Evolutionary conservation across 2,113 vertebrate genomes (phyloP).

Genomic region (Rhynchomys soricoides): DNA sequence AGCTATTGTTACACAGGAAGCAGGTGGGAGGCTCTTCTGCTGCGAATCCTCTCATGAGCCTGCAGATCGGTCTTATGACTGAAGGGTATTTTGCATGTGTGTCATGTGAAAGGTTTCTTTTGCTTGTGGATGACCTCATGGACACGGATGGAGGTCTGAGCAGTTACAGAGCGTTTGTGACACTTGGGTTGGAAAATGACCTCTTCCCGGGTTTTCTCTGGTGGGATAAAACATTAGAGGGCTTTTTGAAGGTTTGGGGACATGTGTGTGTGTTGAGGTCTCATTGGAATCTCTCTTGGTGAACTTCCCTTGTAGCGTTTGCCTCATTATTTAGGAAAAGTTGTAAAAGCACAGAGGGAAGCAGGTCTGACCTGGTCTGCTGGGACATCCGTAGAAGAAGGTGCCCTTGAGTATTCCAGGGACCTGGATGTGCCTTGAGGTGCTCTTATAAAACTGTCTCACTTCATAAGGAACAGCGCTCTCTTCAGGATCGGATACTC

Average conservation of each 20-base stretch:
- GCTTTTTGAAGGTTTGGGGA: not conserved
- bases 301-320: not conserved
- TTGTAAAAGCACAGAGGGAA: not conserved
- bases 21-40: not conserved
- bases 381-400: not conserved
- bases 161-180: conserved; percentile 25
- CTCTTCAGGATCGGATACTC: not conserved
- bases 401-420: not conserved
- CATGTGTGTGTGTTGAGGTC: not conserved
- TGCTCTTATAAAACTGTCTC: not conserved
- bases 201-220: conserved; percentile 49
- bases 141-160: not conserved
- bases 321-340: not conserved
- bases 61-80: conserved; percentile 1
- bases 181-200: not conserved
- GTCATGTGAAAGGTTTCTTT: not conserved
- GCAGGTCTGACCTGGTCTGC: no score
- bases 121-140: not conserved
- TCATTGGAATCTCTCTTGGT: accelerated
- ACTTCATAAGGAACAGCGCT: not conserved
- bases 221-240: not conserved
- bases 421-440: not conserved
- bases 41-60: conserved; percentile 52
- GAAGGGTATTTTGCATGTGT: not conserved
- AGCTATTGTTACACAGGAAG: not conserved